A percentile compares a stretch with the other conserved stretches of the same genome.
phyloP scores from a whole-genome alignment of 2,888 invertebrate genomes.

The Tenthredo livida region DNA sequence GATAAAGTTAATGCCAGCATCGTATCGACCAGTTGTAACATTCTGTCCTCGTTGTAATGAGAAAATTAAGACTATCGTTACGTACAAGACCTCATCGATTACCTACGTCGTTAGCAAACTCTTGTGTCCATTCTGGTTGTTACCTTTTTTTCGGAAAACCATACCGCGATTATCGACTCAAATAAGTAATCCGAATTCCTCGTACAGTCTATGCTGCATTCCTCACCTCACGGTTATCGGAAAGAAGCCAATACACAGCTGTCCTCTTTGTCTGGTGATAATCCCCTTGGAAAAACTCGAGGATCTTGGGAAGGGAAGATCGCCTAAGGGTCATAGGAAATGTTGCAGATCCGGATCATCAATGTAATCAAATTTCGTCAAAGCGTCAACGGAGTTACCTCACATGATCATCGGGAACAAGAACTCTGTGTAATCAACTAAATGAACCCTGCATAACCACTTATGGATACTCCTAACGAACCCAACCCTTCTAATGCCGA shows the following conservation, averaged over 20 bases:
- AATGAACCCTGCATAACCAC: conserved; percentile 4
- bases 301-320: not conserved
- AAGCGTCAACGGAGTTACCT: not conserved
- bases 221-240: conserved; percentile 29
- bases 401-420: not conserved
- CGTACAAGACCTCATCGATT: conserved; percentile 11
- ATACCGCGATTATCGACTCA: not conserved
- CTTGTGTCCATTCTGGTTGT: conserved; percentile 41
- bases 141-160: not conserved
- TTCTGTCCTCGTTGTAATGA: conserved; percentile 36
- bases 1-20: conserved; percentile 24
- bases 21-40: conserved; percentile 28
- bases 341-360: conserved; percentile 5
- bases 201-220: conserved; percentile 9
- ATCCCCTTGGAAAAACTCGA: not conserved
- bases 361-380: not conserved
- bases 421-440: not conserved
- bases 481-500: not conserved
- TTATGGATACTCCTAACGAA: conserved; percentile 13
- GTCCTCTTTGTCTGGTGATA: conserved; percentile 46
- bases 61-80: conserved; percentile 29
- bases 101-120: conserved; percentile 32
- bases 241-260: conserved; percentile 32
- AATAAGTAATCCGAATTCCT: not conserved
- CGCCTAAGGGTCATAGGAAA: not conserved